Evolutionary conservation across 1,140 invertebrate species (phyloP).

Genomic region (Sipha flava): DNA sequence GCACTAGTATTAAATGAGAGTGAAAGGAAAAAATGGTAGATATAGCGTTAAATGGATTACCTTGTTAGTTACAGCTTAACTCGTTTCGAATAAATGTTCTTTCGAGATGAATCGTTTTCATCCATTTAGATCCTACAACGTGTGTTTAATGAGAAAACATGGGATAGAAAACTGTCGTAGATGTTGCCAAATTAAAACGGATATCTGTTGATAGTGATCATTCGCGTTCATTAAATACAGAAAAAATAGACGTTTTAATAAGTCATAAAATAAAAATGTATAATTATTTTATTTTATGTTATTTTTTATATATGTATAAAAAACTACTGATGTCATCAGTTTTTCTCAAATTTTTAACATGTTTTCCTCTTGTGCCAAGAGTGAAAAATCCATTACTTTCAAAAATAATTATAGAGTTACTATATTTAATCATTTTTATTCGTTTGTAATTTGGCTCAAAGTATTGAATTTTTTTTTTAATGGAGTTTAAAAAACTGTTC

Average conservation of each 20-base stretch:
- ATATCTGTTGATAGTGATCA: neutral
- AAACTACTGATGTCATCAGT: neutral
- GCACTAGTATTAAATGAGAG: neutral
- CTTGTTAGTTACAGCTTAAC: slow-evolving; percentile 1
- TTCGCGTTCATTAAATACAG: neutral
- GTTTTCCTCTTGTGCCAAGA: neutral
- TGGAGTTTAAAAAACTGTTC: neutral
- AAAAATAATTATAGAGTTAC: neutral
- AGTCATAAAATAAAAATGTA: neutral
- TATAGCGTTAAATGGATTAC: neutral
- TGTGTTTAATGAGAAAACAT: neutral
- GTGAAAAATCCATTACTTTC: neutral
- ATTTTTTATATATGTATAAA: neutral
- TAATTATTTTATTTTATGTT: neutral
- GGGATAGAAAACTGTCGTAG: neutral
- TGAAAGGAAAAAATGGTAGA: neutral
- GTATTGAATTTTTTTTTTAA: neutral
- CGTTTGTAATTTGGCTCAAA: too few species aligned
- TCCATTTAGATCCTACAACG: neutral
- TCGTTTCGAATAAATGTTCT: neutral
- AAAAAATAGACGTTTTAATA: neutral
- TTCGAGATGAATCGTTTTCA: neutral
- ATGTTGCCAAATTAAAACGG: neutral
- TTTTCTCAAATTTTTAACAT: neutral
- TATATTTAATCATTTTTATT: neutral